These are phyloP conservation scores for Eidolon dupreanum DNA, from an alignment of 2,797 vertebrate species.

Conservation along the genomic window DNA sequence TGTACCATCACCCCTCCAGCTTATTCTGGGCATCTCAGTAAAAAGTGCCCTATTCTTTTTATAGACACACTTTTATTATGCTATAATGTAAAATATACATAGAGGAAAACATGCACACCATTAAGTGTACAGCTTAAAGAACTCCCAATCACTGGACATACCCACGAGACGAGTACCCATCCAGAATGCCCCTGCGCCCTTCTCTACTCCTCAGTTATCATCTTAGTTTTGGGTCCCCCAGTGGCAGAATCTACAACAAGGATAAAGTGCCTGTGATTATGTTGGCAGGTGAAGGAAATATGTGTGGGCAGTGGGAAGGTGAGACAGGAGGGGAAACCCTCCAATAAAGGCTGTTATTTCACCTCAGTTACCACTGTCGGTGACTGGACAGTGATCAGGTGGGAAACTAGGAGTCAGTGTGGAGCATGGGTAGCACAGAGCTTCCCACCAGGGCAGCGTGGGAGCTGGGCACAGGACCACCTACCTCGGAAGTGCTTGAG, in stretches of 20 bases:
- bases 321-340: background rate
- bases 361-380: background rate
- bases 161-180: fast-evolving
- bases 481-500: background rate
- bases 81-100: background rate
- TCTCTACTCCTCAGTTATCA: background rate
- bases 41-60: too few species aligned
- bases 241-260: background rate
- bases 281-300: background rate
- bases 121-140: background rate
- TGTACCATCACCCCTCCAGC: background rate
- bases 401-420: background rate
- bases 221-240: background rate
- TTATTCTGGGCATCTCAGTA: background rate
- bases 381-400: background rate
- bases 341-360: background rate
- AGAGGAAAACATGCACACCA: background rate
- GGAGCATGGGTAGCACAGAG: fast-evolving
- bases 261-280: fast-evolving
- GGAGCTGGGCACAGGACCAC: fast-evolving
- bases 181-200: too few species aligned
- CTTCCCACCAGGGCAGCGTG: fast-evolving
- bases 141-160: fast-evolving
- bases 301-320: background rate
- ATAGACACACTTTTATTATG: background rate